Percentiles rank a stretch among this genome's conserved stretches.
phyloP scores from a whole-genome alignment of 1,140 invertebrate species.

The Acromyrmex heyeri region DNA sequence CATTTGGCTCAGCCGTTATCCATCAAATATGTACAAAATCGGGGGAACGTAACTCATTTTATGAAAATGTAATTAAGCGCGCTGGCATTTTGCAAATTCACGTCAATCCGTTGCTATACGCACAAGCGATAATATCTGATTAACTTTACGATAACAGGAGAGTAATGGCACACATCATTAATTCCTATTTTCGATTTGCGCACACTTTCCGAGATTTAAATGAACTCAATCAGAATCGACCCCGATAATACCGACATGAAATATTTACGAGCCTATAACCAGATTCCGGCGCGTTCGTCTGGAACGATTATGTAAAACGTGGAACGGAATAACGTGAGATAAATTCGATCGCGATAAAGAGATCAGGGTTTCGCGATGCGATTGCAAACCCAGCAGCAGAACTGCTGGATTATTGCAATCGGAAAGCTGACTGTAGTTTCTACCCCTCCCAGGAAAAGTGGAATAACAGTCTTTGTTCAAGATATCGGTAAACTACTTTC shows the following conservation, averaged over 20 bases:
- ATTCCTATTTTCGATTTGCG: conserved; percentile 42
- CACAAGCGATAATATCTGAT: neutral
- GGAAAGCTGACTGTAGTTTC: neutral
- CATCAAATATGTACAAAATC: conserved; percentile 19
- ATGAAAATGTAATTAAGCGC: conserved; percentile 43
- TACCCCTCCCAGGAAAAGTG: neutral
- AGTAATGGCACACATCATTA: conserved; percentile 38
- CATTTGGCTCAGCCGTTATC: conserved; percentile 7
- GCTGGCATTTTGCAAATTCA: conserved; percentile 39
- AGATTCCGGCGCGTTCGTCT: conserved; percentile 38
- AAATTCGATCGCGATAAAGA: conserved; percentile 52
- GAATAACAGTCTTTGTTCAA: neutral
- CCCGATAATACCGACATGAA: conserved; percentile 46
- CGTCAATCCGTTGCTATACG: neutral
- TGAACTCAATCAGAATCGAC: conserved; percentile 32
- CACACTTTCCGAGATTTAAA: conserved; percentile 10
- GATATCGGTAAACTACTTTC: neutral
- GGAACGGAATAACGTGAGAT: conserved; percentile 43
- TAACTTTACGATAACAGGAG: conserved; percentile 37
- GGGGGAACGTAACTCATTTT: conserved; percentile 20
- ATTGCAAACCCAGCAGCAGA: neutral
- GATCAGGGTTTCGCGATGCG: conserved; percentile 24
- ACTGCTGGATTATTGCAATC: neutral
- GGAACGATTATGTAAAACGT: conserved; percentile 53
- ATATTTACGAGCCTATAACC: conserved; percentile 58